Evolutionary conservation across 2,797 vertebrate species (phyloP).

Genomic region (Pangasius mekongensis): DNA sequence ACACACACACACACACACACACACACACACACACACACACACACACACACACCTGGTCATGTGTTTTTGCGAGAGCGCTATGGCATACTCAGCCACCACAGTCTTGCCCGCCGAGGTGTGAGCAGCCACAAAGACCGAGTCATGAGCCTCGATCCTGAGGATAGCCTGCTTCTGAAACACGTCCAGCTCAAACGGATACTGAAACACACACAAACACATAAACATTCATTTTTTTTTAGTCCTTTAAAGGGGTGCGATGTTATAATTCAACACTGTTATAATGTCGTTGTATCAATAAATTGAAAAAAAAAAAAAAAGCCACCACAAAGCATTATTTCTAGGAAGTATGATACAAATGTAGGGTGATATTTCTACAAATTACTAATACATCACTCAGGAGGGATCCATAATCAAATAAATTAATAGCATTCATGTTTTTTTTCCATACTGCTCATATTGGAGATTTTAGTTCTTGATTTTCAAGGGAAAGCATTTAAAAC

Average conservation of each 20-base stretch:
- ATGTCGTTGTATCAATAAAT: background rate
- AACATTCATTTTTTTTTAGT: background rate
- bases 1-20: conserved; percentile 22
- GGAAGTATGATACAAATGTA: background rate
- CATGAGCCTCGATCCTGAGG: conserved; percentile 84
- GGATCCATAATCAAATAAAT: background rate
- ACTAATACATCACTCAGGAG: background rate
- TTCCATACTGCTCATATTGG: background rate
- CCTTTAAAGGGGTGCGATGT: background rate
- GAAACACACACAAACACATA: background rate
- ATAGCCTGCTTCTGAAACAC: conserved; percentile 93
- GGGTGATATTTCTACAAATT: background rate
- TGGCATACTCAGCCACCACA: conserved; percentile 91
- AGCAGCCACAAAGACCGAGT: conserved; percentile 89
- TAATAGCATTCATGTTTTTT: background rate
- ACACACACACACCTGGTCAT: conserved; percentile 85
- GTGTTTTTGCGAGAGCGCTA: conserved; percentile 91
- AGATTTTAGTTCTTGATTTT: background rate
- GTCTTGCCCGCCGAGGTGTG: conserved; percentile 94
- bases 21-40: conserved; percentile 64
- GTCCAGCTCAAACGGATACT: conserved; percentile 92
- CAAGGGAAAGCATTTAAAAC: background rate
- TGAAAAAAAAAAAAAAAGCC: background rate
- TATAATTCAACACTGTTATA: background rate
- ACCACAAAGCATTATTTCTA: background rate